phyloP scores from a whole-genome alignment of 2,797 vertebrate species.

The Remorina albescens region DNA sequence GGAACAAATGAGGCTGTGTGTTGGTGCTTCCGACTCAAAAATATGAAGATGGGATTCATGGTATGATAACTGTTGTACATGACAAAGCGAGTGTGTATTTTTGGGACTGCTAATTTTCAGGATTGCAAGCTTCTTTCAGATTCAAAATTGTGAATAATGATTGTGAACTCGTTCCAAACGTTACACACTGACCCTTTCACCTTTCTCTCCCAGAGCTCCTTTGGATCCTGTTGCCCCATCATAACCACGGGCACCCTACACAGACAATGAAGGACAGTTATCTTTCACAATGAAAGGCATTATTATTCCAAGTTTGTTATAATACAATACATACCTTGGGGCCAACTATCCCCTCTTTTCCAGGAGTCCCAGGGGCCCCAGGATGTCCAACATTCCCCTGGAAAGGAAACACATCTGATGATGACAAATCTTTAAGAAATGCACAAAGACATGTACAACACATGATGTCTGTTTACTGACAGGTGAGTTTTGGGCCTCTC shows the following conservation, averaged over 20 bases:
- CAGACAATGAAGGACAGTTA: slow-evolving; percentile 11
- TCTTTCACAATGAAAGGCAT: slow-evolving; percentile 2
- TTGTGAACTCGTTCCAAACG: not conserved
- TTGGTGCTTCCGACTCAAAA: not conserved
- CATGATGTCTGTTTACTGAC: no score
- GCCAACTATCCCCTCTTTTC: slow-evolving; percentile 95
- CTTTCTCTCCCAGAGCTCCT: slow-evolving; percentile 96
- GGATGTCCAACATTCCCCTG: slow-evolving; percentile 88
- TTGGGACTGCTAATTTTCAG: no score
- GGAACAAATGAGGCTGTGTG: slow-evolving; percentile 1
- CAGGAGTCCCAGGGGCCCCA: slow-evolving; percentile 88
- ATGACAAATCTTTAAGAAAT: not conserved
- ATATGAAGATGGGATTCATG: not conserved
- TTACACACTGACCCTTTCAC: slow-evolving; percentile 90
- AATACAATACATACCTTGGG: slow-evolving; percentile 87
- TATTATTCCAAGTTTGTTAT: not conserved
- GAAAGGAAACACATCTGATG: slow-evolving; percentile 4
- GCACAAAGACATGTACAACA: not conserved
- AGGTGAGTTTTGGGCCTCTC: not conserved
- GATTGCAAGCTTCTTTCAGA: no score
- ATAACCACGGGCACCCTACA: slow-evolving; percentile 93
- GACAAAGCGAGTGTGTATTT: no score
- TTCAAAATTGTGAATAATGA: no score
- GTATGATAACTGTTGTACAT: not conserved
- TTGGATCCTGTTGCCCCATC: slow-evolving; percentile 91